Evolutionary conservation across 2,113 vertebrate genomes (phyloP), one percentile per base, ranked within the genome.

Genomic region (Donacobius atricapilla): DNA sequence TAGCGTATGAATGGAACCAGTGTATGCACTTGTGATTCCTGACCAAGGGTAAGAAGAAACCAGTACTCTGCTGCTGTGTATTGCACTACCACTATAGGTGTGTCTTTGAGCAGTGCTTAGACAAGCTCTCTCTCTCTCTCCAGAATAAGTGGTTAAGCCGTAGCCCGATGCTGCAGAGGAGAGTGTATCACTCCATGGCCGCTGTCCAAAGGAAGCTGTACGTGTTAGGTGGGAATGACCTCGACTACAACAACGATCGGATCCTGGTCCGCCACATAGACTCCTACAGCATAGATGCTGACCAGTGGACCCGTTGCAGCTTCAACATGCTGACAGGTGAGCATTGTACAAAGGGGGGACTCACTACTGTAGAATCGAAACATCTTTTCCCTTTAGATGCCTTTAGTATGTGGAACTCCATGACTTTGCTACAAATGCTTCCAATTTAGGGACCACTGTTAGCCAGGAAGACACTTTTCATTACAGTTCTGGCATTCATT

Each of bases 151-250:
- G 99, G 99, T 69, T 99, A 51, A 98, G 98, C 65, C 99, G 98
- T 10, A 99, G 99, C 96, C 99, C 99, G 11, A 99, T 99, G 99
- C 93, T 99, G 66, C 99, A 99, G 98, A 98, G 99, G 96, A 98
- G 99, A 39, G 99, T 99, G 61, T 99, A 99, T 93, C 99, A 99
- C 82, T 99, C 99, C 83, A 99, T 99, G 99, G 99, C 99, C 15
- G 98, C 99, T 4, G 99, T 99, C 77, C 98, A 98, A 65, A 98
- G 99, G 94, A 98, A 99, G 91, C 99, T 99, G 13, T 99, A 99
- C 4, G 99, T 99, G 89, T 95, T 99, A 3, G 99, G 99, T 1
- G 99, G 99, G 57, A 99, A 99, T 17, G 99, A 99, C 94, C 97
- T 99, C 31, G 99, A 99, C 97, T 99, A 99, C 97, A 99, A 99